phyloP scores from a whole-genome alignment of 2,113 vertebrate genomes.

The Dolichotis patagonum region DNA sequence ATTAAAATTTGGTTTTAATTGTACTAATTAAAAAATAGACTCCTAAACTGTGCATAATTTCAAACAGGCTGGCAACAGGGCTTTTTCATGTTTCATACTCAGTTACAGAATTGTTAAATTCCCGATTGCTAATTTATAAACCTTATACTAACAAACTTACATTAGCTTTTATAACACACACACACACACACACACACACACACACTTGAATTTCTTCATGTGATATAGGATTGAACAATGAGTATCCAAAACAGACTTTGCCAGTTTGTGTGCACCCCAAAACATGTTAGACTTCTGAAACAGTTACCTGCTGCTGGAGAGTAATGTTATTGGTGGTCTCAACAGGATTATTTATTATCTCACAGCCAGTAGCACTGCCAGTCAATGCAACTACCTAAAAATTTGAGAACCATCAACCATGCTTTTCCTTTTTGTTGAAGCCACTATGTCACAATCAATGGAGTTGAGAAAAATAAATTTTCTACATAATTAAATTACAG shows the following conservation, averaged over 20 bases:
- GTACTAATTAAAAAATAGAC: constrained; percentile 74
- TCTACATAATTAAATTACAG: background rate
- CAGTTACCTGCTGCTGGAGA: background rate
- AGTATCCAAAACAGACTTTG: background rate
- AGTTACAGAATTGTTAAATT: constrained; percentile 66
- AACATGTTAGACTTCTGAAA: background rate
- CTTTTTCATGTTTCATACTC: constrained; percentile 66
- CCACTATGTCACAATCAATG: background rate
- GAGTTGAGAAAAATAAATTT: background rate
- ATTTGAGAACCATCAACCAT: background rate
- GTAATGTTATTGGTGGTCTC: background rate
- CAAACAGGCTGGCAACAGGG: constrained; percentile 56
- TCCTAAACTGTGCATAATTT: constrained; percentile 72
- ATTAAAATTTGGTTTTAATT: constrained; percentile 78
- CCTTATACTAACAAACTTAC: constrained; percentile 15
- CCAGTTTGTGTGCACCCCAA: background rate
- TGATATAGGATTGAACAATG: background rate
- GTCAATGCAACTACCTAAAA: background rate
- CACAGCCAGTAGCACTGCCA: background rate
- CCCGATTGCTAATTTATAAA: constrained; percentile 67
- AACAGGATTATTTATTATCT: background rate
- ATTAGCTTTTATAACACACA: background rate
- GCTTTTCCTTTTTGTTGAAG: background rate
- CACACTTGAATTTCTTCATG: background rate
- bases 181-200: background rate